Base-by-base conservation (phyloP, 2,888 invertebrate genomes). In the Punctoribates punctum region DNA sequence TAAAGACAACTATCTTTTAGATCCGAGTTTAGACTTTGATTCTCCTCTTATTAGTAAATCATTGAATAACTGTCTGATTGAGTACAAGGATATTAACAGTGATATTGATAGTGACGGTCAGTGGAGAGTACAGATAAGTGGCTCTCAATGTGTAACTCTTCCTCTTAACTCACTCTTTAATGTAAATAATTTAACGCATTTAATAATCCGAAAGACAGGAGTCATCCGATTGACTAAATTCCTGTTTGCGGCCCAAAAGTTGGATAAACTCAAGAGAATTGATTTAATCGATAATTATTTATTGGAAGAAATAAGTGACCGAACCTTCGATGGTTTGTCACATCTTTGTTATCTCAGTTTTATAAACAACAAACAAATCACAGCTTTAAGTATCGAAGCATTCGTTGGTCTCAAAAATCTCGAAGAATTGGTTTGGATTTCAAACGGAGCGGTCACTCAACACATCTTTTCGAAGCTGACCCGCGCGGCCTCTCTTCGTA, bases 1-100 rank as follows among this genome's bases (percentile, higher is more conserved):
- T 42, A 75, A 75, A 60, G 38, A 73, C 38, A 20, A 29, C 25
- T 75, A 75, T 54, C 57, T 75, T 11, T 65, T 65, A 34, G 77
- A 77, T 46, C 20, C 42, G 42, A 72, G n/a, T 70, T 75, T 77
- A 42, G 73, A 77, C 62, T 77, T 77, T 75, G 77, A 77, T 75
- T 75, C 77, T 17, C 75, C 77, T 11, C 29, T 75, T 60, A 46
- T 42, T 17, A 72, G 29, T 9, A 25, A 75, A 23, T 27, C 23
- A 46, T 20, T 51, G 25, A 65, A 75, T 42, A 70, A 77, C 62
- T 77, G 77, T 73, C 20, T 38, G n/a, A 54, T 77, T 29, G 38
- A 70, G 62, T 75, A 75, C 62, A 60, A 75, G 75, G 65, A 34
- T 65, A 17, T 65, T 29, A 57, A 57, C 23, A 57, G 25, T 57